Evolutionary conservation across 2,797 vertebrate species (phyloP).

Genomic region (Geotrypetes seraphini): DNA sequence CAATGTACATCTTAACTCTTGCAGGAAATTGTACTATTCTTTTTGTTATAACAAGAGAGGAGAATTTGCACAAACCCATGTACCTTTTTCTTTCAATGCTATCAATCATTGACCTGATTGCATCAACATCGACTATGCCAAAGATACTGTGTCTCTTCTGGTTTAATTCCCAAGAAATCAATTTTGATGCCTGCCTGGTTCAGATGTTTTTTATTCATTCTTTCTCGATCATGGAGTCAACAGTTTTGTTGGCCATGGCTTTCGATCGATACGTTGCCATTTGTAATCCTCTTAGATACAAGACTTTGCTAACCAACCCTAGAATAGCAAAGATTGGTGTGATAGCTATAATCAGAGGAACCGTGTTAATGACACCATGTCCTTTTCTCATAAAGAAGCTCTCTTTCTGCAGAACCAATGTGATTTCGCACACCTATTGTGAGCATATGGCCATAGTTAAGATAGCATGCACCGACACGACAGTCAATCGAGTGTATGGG

Average conservation of each 20-base stretch:
- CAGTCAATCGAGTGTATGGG: not conserved
- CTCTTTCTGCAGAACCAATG: conserved; percentile 2
- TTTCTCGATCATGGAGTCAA: conserved; percentile 13
- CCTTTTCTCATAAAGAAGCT: not conserved
- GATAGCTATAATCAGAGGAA: not conserved
- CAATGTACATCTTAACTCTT: not conserved
- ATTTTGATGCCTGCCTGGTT: conserved; percentile 17
- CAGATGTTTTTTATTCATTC: conserved; percentile 35
- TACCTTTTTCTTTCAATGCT: conserved; percentile 1
- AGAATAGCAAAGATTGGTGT: not conserved
- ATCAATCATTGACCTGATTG: conserved; percentile 1
- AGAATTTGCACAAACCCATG: conserved; percentile 1
- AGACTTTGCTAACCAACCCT: not conserved
- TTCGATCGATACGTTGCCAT: conserved; percentile 8
- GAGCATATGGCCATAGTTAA: conserved; percentile 9
- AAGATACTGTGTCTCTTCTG: conserved; percentile 30
- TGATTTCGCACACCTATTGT: conserved; percentile 4
- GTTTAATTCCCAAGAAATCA: conserved; percentile 22
- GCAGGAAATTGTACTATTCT: not conserved
- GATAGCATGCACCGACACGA: conserved; percentile 1
- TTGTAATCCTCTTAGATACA: conserved; percentile 1
- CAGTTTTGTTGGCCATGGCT: conserved; percentile 1
- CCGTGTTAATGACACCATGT: not conserved
- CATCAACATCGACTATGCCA: conserved; percentile 10
- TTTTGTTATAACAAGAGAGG: not conserved